Evolutionary conservation across 2,888 invertebrate species (phyloP).

Genomic region (Coelopa pilipes): DNA sequence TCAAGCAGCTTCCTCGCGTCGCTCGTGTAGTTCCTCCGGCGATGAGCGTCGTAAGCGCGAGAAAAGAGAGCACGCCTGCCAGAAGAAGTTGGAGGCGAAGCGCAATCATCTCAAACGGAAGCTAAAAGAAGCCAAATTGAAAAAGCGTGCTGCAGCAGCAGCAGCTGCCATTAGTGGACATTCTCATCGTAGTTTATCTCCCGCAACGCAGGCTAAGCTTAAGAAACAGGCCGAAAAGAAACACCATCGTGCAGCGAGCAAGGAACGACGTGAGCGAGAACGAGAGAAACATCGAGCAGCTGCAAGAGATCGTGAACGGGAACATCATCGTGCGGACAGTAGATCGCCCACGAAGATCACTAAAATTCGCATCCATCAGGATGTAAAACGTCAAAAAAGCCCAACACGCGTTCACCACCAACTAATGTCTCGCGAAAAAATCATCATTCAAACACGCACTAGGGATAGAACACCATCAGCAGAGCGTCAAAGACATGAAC

Average conservation of each 20-base stretch:
- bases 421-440: slow-evolving; percentile 64
- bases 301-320: slow-evolving; percentile 63
- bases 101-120: slow-evolving; percentile 64
- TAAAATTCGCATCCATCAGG: slow-evolving; percentile 62
- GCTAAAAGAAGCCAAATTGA: slow-evolving; percentile 63
- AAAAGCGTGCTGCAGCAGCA: slow-evolving; percentile 58
- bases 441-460: slow-evolving; percentile 62
- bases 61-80: slow-evolving; percentile 62
- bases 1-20: slow-evolving; percentile 50
- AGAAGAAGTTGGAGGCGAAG: slow-evolving; percentile 65
- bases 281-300: slow-evolving; percentile 67
- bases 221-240: slow-evolving; percentile 63
- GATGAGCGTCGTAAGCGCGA: slow-evolving; percentile 63
- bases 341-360: slow-evolving; percentile 66
- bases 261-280: slow-evolving; percentile 66
- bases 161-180: slow-evolving; percentile 56
- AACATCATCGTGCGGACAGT: slow-evolving; percentile 57
- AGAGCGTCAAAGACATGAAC: slow-evolving; percentile 57
- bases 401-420: slow-evolving; percentile 67
- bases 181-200: slow-evolving; percentile 59
- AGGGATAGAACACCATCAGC: slow-evolving; percentile 63
- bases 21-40: slow-evolving; percentile 76
- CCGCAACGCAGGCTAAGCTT: slow-evolving; percentile 60
- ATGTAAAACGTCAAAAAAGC: slow-evolving; percentile 70
- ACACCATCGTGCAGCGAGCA: slow-evolving; percentile 59